Conservation (phyloP, 2,888 invertebrate species). For the Nomada fabriciana region DNA sequence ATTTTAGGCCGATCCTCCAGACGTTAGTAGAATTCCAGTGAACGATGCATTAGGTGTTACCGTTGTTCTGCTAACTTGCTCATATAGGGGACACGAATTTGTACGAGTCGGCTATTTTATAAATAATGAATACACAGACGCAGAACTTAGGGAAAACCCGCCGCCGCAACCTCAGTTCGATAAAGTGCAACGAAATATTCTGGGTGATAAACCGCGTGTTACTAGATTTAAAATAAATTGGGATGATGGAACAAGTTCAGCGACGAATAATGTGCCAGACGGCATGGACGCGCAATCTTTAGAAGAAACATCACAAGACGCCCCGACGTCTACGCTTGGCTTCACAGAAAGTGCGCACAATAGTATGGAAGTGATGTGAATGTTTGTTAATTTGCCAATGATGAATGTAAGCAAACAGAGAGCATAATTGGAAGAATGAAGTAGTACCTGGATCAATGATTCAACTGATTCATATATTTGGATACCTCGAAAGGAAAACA, state of each 20-base stretch:
- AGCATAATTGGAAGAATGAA: conserved; percentile 55
- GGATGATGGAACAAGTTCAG: conserved; percentile 88
- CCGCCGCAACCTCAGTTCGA: conserved; percentile 97
- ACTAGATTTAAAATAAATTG: conserved; percentile 99
- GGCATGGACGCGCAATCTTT: conserved; percentile 79
- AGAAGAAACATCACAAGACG: conserved; percentile 79
- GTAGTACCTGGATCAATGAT: conserved; percentile 66
- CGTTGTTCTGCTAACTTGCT: conserved; percentile 97
- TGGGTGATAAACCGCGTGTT: conserved; percentile 91
- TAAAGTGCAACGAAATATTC: conserved; percentile 89
- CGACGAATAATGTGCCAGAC: conserved; percentile 76
- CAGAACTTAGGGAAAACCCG: conserved; percentile 96
- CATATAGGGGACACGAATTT: conserved; percentile 96
- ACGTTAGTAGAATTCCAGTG: conserved; percentile 96
- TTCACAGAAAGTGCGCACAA: conserved; percentile 83
- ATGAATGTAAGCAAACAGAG: conserved; percentile 24
- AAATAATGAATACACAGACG: conserved; percentile 97
- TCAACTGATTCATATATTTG: conserved; percentile 59
- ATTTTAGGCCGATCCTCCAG: conserved; percentile 96
- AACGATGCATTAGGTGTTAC: conserved; percentile 99
- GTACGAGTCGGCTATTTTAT: conserved; percentile 99
- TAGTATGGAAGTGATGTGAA: conserved; percentile 84
- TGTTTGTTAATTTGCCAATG: conserved; percentile 36
- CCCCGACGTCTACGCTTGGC: conserved; percentile 79
- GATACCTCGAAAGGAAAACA: conserved; percentile 44